Base-by-base conservation (phyloP, 2,797 vertebrate species). In the Darevskia nairensis region DNA sequence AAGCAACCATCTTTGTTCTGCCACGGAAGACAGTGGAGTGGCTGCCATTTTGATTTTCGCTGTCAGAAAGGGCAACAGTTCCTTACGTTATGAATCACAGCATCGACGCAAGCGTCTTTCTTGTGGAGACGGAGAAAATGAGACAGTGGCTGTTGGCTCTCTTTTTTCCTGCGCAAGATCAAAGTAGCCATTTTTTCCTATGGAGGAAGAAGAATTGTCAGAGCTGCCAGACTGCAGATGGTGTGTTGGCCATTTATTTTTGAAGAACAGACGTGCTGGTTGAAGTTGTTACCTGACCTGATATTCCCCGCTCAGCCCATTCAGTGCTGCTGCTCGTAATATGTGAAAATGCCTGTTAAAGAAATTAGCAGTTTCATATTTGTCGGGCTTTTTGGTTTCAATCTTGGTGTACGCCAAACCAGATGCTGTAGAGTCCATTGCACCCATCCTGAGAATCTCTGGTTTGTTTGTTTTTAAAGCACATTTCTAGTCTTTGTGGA, bases 21-120 rank as follows among this genome's bases (percentile, higher is more conserved):
- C 3, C 17, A 29, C 5, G 6, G 41, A 64, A 55, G 39, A 68
- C 61, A 13, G 1, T 8, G 21, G 44, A 21, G 17, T 29, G 59
- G 41, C 76, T n/a, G 23, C 85, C 85, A 86, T 69, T 79, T 79
- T 86, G 85, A 50, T 55, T 86, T 66, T 17, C 29, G 2, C 27
- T 25, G 19, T 78, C 41, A 29, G 21, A 35, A 23, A n/a, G 59
- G 7, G 32, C 50, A 35, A 39, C 55, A 5, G 25, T 4, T 61
- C 25, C 1, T 75, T 25, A 11, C 41, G 7, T 29, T 75, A 32
- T 64, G 61, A 35, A 69, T 44, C 23, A 32, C 41, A 17, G n/a
- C 41, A 35, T 85, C 8, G 11, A 17, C 3, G 25, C n/a, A 27
- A 7, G 25, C n/a, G 35, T 27, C 21, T 77, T 71, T 77, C 59